Percentiles rank a stretch among this genome's conserved stretches.
phyloP scores from a whole-genome alignment of 2,797 vertebrate genomes.

The Darevskia mixta region DNA sequence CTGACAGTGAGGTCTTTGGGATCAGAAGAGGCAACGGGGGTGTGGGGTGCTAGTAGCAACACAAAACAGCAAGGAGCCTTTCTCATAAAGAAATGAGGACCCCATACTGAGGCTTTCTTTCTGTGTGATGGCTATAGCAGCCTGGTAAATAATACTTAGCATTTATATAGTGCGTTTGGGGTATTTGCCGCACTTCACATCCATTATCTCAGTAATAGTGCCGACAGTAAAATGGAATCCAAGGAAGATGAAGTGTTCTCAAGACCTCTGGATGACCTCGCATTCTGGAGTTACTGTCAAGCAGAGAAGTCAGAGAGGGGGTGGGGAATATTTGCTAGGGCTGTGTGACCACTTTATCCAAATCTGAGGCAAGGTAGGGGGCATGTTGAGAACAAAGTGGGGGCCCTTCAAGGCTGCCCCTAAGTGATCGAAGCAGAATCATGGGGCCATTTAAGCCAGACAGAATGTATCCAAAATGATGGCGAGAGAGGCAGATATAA shows the following conservation, averaged over 20 bases:
- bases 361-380: too few relatives aligned
- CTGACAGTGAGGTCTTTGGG: neutral
- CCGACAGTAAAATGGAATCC: neutral
- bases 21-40: neutral
- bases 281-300: slow-evolving; percentile 1
- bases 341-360: too few relatives aligned
- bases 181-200: slow-evolving; percentile 9
- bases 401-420: too few relatives aligned
- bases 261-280: neutral
- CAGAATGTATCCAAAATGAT: too few relatives aligned
- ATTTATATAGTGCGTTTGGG: slow-evolving; percentile 17
- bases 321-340: too few relatives aligned
- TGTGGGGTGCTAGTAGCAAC: neutral
- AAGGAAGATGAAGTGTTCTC: slow-evolving; percentile 2
- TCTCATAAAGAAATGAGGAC: slow-evolving; percentile 17
- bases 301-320: neutral
- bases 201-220: neutral
- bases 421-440: too few relatives aligned
- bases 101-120: neutral
- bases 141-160: slow-evolving; percentile 28
- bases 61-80: slow-evolving; percentile 2
- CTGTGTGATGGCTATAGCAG: neutral
- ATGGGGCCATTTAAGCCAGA: too few relatives aligned
- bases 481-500: too few relatives aligned
- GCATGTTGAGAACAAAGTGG: too few relatives aligned